phyloP scores from a whole-genome alignment of 1,140 invertebrate genomes.

The Leptinotarsa defecta region DNA sequence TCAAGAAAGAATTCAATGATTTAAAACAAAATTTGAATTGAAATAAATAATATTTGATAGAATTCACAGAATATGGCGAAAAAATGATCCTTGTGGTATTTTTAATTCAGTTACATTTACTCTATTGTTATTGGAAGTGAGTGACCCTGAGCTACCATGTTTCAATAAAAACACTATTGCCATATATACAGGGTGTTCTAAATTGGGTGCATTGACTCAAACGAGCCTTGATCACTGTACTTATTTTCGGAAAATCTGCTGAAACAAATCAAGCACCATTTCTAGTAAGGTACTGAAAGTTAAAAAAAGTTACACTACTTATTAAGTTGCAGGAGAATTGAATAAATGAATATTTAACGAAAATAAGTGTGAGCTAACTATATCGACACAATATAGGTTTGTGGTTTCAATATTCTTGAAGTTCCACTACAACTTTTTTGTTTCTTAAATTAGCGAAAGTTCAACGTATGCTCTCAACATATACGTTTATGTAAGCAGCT shows the following conservation, averaged over 20 bases:
- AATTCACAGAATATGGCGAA: too few species aligned
- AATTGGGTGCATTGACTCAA: constrained; percentile 1
- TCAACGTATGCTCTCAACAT: neutral
- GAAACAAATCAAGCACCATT: neutral
- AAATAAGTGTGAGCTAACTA: neutral
- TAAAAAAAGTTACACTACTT: neutral
- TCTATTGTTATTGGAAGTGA: constrained; percentile 55
- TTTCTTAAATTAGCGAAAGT: neutral
- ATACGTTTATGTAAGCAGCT: neutral
- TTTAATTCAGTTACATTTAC: too few species aligned
- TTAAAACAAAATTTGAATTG: too few species aligned
- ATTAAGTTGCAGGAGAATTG: neutral
- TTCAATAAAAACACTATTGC: constrained; percentile 17
- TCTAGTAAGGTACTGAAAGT: neutral
- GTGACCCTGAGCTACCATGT: constrained; percentile 57
- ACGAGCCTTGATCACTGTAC: neutral
- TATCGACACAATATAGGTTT: too few species aligned
- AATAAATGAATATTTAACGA: neutral
- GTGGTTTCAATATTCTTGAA: too few species aligned
- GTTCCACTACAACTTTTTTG: neutral
- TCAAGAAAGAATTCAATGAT: too few species aligned
- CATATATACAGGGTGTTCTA: constrained; percentile 21
- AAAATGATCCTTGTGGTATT: too few species aligned
- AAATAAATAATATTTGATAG: too few species aligned
- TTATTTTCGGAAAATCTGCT: neutral